Conservation (phyloP, 2,797 vertebrate genomes). For the Tinamus major region DNA sequence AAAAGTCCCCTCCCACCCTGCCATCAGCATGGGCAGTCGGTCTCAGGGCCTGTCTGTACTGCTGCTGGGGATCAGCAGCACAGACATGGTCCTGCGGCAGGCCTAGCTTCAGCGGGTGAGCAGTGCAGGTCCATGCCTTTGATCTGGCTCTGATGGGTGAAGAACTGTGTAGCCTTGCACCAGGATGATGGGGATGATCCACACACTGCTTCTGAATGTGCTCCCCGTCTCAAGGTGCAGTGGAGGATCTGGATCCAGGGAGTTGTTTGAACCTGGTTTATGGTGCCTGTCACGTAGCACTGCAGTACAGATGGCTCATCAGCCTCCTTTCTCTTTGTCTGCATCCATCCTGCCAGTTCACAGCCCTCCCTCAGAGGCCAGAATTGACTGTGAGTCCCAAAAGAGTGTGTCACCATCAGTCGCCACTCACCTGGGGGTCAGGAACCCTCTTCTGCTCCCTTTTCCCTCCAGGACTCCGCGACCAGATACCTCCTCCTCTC, state of each 20-base stretch:
- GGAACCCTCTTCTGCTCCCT: neutral
- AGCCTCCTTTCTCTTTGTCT: neutral
- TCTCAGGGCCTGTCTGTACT: neutral
- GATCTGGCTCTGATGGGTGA: neutral
- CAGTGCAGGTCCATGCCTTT: neutral
- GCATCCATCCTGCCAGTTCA: neutral
- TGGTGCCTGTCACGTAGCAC: neutral
- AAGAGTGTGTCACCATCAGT: neutral
- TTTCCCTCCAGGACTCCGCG: neutral
- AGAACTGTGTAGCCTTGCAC: neutral
- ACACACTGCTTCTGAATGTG: neutral
- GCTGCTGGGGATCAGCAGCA: neutral
- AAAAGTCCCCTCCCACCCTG: neutral
- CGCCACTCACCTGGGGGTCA: fast-evolving
- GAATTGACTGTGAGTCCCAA: neutral
- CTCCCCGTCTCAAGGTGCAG: neutral
- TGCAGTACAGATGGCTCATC: neutral
- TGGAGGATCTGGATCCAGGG: neutral
- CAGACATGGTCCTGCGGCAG: neutral
- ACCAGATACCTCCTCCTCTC: neutral
- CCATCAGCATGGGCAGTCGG: fast-evolving
- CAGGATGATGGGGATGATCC: neutral
- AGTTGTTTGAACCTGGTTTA: neutral
- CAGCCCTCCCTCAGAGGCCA: neutral
- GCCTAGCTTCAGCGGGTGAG: neutral